Base-by-base conservation (phyloP, 2,888 invertebrate genomes). In the Thera britannica region DNA sequence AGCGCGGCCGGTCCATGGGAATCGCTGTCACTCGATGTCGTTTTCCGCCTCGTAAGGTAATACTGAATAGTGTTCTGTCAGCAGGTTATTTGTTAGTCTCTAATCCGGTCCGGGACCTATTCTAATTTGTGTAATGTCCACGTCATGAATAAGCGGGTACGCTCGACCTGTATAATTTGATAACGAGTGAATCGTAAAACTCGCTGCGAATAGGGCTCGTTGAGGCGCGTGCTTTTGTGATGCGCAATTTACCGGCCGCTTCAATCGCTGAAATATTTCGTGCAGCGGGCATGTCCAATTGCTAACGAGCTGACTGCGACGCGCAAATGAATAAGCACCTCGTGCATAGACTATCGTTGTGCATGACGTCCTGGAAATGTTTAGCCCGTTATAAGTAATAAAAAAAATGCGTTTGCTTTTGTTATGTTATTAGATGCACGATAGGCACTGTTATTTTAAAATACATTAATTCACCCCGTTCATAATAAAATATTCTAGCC, bases 231-330 rank as follows among this genome's bases (percentile, higher is more conserved):
- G 83, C 88, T 88, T 93, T 93, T 93, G 93, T 93, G 88, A 90
- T 76, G 79, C 74, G 89, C 93, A 93, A 93, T 93, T 93, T 93
- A 93, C 90, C 90, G 90, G 89, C 72, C 91, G 89, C 86, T 86
- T 92, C 93, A 92, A 93, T 93, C 90, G 92, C 90, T 93, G 90
- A 93, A 93, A 93, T 93, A 93, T 93, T 93, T 93, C 87, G 93
- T 90, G 91, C 91, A 90, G 90, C 91, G 88, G 89, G 85, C 93
- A 92, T 93, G 90, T 90, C 93, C 92, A 93, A 93, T 93, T 90
- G 93, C 91, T 93, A 93, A 93, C 93, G 92, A 93, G 93, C 86
- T 89, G 87, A 89, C 85, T 88, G 90, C 90, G 90, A 91, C 90
- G 89, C 84, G 86, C 90, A 92, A 91, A 93, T 93, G 93, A 93